Percentiles rank a stretch among this genome's conserved stretches.
Evolutionary conservation across 2,113 vertebrate genomes (phyloP).

Genomic region (Cranoglanis bouderius): DNA sequence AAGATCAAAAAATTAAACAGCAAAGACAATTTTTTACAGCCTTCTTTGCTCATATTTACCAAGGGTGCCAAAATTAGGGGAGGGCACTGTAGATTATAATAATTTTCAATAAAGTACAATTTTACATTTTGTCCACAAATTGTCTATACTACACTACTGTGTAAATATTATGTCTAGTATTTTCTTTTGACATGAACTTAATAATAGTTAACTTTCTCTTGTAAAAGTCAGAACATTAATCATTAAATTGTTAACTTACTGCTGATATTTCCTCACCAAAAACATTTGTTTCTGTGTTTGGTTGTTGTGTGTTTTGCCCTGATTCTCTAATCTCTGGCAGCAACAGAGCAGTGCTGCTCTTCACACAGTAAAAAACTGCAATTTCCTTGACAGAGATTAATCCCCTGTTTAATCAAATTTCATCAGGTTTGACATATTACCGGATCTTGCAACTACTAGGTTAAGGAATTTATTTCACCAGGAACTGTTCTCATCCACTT

Average conservation of each 20-base stretch:
- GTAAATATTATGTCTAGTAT: neutral
- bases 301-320: neutral
- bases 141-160: neutral
- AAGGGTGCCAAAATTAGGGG: no score
- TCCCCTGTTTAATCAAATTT: neutral
- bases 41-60: no score
- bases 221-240: neutral
- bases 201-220: neutral
- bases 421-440: neutral
- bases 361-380: neutral
- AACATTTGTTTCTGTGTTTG: neutral
- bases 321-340: neutral
- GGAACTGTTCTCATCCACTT: neutral
- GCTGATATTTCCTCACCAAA: neutral
- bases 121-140: neutral
- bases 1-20: no score
- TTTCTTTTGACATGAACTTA: neutral
- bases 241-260: neutral
- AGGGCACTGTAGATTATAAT: neutral
- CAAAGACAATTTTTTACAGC: no score
- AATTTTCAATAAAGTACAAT: neutral
- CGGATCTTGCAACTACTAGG: neutral
- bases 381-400: neutral
- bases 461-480: neutral
- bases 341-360: neutral